A percentile compares a stretch with the other conserved stretches of the same genome.
Evolutionary conservation across 2,888 invertebrate species (phyloP).

Genomic region (Watsonalla binaria): DNA sequence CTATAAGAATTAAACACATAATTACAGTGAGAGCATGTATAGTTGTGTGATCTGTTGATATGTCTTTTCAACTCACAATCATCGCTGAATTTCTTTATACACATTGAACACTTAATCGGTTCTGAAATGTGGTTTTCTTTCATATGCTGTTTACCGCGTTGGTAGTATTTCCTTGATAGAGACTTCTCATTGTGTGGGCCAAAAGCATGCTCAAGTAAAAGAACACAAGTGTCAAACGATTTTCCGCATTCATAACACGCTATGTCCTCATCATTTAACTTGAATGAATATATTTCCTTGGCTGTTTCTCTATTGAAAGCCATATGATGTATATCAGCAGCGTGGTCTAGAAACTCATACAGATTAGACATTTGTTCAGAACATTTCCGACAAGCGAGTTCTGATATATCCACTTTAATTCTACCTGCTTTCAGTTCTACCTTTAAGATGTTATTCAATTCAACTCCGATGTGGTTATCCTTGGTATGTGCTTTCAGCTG

Average conservation of each 20-base stretch:
- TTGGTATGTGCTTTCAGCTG: constrained; percentile 24
- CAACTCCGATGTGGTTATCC: constrained; percentile 31
- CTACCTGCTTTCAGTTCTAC: constrained; percentile 26
- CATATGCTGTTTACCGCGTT: constrained; percentile 44
- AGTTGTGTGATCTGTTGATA: constrained; percentile 5
- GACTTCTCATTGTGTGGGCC: too few species aligned
- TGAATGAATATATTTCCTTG: constrained; percentile 61
- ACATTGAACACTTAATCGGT: constrained; percentile 29
- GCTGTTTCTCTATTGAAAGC: constrained; percentile 63
- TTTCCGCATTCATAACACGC: constrained; percentile 44
- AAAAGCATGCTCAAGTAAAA: constrained; percentile 42
- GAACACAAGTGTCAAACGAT: constrained; percentile 42
- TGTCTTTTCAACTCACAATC: constrained; percentile 32
- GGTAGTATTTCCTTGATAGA: too few species aligned
- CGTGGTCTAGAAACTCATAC: constrained; percentile 60
- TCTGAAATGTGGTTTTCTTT: constrained; percentile 35
- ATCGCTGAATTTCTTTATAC: constrained; percentile 31
- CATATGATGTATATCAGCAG: constrained; percentile 46
- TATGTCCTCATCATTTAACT: constrained; percentile 59
- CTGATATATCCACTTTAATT: constrained; percentile 52
- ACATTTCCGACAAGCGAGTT: constrained; percentile 55
- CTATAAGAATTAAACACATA: constrained; percentile 45
- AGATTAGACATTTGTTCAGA: constrained; percentile 46
- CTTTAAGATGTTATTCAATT: constrained; percentile 28
- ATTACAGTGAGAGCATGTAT: constrained; percentile 55